Percentiles rank a stretch among this genome's conserved stretches.
These are phyloP conservation scores for Notospermus geniculatus DNA, from an alignment of 1,140 invertebrate species.

Conservation along the genomic window DNA sequence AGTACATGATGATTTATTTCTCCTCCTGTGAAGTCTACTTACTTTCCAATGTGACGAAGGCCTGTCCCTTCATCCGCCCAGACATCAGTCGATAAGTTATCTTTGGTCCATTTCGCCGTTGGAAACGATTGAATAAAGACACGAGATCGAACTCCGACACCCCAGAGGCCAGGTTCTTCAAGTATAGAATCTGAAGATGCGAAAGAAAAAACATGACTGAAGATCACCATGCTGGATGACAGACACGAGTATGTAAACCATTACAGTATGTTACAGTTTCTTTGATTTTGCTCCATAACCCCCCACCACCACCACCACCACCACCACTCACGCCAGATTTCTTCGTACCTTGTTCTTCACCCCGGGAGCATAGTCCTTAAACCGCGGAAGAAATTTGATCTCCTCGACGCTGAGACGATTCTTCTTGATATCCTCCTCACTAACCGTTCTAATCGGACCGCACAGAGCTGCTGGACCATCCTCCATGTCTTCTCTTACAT, in stretches of 20 bases:
- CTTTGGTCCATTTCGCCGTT: slow-evolving; percentile 26
- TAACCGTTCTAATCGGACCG: slow-evolving; percentile 27
- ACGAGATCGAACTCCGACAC: slow-evolving; percentile 55
- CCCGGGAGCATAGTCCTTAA: slow-evolving; percentile 58
- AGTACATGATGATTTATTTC: not conserved
- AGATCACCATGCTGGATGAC: too few relatives aligned
- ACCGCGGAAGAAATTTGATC: slow-evolving; percentile 57
- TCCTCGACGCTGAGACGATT: slow-evolving; percentile 54
- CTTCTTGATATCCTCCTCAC: slow-evolving; percentile 30
- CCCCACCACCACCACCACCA: too few relatives aligned
- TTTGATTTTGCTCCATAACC: too few relatives aligned
- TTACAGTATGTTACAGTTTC: too few relatives aligned
- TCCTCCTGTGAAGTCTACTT: slow-evolving; percentile 25
- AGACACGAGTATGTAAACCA: too few relatives aligned
- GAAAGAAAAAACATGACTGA: slow-evolving; percentile 1
- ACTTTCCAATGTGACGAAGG: slow-evolving; percentile 61
- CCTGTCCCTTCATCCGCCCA: slow-evolving; percentile 63
- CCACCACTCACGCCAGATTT: too few relatives aligned
- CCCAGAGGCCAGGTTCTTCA: slow-evolving; percentile 60
- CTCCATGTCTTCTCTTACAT: too few relatives aligned
- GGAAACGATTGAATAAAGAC: slow-evolving; percentile 53
- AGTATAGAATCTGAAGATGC: slow-evolving; percentile 55
- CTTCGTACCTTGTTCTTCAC: slow-evolving; percentile 47
- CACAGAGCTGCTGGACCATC: too few relatives aligned
- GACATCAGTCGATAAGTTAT: slow-evolving; percentile 55